A percentile compares a stretch with the other conserved stretches of the same genome.
Evolutionary conservation across 2,888 invertebrate genomes (phyloP).

Genomic region (Plagodis pulveraria): DNA sequence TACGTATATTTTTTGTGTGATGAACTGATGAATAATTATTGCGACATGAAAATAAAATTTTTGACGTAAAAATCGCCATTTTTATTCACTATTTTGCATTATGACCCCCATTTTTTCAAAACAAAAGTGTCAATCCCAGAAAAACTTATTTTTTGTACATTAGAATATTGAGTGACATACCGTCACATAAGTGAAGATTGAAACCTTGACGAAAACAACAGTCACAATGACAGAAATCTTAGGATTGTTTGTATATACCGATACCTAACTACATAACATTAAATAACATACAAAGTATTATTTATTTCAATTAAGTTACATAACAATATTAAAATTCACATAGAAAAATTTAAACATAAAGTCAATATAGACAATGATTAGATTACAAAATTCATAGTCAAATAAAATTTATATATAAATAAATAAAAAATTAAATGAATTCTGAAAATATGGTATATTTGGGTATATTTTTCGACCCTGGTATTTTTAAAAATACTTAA

Average conservation of each 20-base stretch:
- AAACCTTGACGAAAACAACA: constrained; percentile 1
- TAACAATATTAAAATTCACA: too few species aligned
- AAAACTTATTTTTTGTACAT: constrained; percentile 16
- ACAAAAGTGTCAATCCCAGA: constrained; percentile 6
- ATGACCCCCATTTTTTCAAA: constrained; percentile 10
- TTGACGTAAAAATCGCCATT: constrained; percentile 12
- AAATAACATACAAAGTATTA: too few species aligned
- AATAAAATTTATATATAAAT: too few species aligned
- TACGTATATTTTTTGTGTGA: constrained; percentile 44
- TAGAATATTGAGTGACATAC: constrained; percentile 13
- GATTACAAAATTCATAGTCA: too few species aligned
- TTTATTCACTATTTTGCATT: constrained; percentile 14
- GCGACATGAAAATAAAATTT: constrained; percentile 46
- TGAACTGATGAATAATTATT: constrained; percentile 32
- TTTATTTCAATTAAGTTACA: too few species aligned
- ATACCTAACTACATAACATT: neutral
- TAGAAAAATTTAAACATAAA: too few species aligned
- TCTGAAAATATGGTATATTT: neutral
- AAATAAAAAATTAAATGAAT: too few species aligned
- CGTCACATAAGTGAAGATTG: constrained; percentile 2
- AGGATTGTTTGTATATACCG: neutral
- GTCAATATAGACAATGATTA: too few species aligned
- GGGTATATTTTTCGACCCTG: too few species aligned
- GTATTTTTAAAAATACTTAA: too few species aligned
- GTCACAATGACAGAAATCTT: neutral